These are phyloP conservation scores for Callimico goeldii DNA, from an alignment of 2,797 vertebrate genomes.

Conservation along the genomic window DNA sequence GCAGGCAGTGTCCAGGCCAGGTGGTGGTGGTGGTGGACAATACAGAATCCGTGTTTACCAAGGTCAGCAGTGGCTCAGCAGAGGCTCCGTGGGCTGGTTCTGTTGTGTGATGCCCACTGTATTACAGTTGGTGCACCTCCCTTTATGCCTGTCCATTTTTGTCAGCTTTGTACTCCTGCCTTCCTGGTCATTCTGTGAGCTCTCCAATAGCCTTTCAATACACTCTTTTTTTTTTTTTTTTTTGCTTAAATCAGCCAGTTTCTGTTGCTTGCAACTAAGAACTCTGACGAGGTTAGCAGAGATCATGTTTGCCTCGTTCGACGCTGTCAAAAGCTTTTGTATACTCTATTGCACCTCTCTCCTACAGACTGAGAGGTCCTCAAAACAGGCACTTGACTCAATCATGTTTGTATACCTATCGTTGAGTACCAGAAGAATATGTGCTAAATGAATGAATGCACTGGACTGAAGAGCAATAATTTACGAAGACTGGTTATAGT, in stretches of 20 bases:
- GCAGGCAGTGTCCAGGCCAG: background rate
- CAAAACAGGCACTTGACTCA: background rate
- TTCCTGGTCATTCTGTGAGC: conserved; percentile 34
- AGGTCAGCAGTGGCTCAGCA: background rate
- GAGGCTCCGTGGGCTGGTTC: background rate
- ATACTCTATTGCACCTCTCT: background rate
- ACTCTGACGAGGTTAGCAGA: conserved; percentile 29
- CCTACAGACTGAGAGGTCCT: background rate
- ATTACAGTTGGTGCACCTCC: rapidly evolving
- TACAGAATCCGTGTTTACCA: background rate
- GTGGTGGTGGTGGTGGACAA: background rate
- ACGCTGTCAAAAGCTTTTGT: background rate
- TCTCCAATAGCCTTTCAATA: conserved; percentile 46
- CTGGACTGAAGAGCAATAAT: background rate
- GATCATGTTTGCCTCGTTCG: background rate
- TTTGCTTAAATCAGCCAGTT: conserved; percentile 57
- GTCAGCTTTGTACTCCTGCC: background rate
- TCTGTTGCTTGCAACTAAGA: conserved; percentile 42
- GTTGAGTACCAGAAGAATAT: background rate
- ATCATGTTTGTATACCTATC: background rate
- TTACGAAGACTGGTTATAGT: background rate
- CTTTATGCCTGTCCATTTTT: conserved; percentile 5
- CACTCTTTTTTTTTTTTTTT: background rate
- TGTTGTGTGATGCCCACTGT: background rate
- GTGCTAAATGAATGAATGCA: background rate